A percentile compares a stretch with the other conserved stretches of the same genome.
Conservation (phyloP, 2,888 invertebrate species). For the Parnassius mnemosyne region DNA sequence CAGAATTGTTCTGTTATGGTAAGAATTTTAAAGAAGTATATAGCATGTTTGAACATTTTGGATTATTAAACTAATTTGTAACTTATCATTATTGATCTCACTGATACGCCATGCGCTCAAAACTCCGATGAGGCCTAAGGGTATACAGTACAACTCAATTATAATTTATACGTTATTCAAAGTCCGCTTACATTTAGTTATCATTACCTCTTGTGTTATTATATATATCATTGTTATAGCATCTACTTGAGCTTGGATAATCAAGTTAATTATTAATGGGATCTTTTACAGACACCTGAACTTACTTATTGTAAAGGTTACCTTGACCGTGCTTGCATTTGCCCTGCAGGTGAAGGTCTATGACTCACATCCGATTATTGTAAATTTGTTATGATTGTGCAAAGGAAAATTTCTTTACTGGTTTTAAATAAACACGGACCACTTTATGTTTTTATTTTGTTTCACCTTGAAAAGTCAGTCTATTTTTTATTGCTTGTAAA, state of each 20-base stretch:
- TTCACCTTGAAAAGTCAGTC: too few relatives aligned
- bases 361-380: conserved; percentile 25
- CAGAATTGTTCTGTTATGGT: conserved; percentile 4
- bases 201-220: too few relatives aligned
- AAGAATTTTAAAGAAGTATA: not conserved
- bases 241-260: conserved; percentile 16
- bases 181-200: too few relatives aligned
- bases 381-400: conserved; percentile 21
- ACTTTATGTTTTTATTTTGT: not conserved
- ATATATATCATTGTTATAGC: not conserved
- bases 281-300: conserved; percentile 9
- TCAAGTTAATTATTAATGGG: conserved; percentile 20
- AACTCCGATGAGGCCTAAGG: too few relatives aligned
- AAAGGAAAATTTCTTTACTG: conserved; percentile 16
- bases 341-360: conserved; percentile 22
- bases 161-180: too few relatives aligned
- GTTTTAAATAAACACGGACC: not conserved
- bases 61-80: too few relatives aligned
- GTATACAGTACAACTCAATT: too few relatives aligned
- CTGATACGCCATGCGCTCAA: too few relatives aligned
- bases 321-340: conserved; percentile 25
- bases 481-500: too few relatives aligned
- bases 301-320: conserved; percentile 19
- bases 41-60: too few relatives aligned
- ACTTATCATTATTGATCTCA: too few relatives aligned